Percentiles rank a stretch among this genome's conserved stretches.
Evolutionary conservation across 2,888 invertebrate species (phyloP).

Genomic region (Andrena minutula): DNA sequence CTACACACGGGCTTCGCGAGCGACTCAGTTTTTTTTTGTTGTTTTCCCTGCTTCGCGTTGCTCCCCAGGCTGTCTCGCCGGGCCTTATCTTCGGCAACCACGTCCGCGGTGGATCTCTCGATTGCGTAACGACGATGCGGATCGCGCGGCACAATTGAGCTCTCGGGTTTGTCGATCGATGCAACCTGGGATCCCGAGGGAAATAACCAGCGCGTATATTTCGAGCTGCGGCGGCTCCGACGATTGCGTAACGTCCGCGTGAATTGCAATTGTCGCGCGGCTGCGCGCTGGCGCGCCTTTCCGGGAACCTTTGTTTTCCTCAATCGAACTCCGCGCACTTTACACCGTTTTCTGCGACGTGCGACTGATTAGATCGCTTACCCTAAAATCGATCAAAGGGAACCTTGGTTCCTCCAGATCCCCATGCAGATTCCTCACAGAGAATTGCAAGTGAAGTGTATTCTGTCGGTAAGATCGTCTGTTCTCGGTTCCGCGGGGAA

Average conservation of each 20-base stretch:
- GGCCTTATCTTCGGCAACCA: constrained; percentile 10
- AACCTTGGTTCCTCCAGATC: background rate
- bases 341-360: background rate
- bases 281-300: background rate
- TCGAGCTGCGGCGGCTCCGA: constrained; percentile 6
- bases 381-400: background rate
- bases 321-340: background rate
- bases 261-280: constrained; percentile 35
- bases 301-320: constrained; percentile 10
- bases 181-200: constrained; percentile 1
- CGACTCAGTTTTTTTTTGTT: background rate
- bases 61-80: background rate
- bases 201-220: constrained; percentile 33
- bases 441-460: background rate
- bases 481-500: background rate
- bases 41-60: background rate
- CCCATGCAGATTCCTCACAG: background rate
- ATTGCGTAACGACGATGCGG: constrained; percentile 28
- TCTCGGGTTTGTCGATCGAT: constrained; percentile 48
- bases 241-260: constrained; percentile 48
- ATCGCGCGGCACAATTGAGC: constrained; percentile 34
- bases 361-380: constrained; percentile 1
- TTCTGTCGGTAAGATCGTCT: background rate
- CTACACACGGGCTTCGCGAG: constrained; percentile 3
- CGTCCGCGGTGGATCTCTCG: constrained; percentile 12